Evolutionary conservation across 2,797 vertebrate species (phyloP).

Genomic region (Podarcis lilfordi): DNA sequence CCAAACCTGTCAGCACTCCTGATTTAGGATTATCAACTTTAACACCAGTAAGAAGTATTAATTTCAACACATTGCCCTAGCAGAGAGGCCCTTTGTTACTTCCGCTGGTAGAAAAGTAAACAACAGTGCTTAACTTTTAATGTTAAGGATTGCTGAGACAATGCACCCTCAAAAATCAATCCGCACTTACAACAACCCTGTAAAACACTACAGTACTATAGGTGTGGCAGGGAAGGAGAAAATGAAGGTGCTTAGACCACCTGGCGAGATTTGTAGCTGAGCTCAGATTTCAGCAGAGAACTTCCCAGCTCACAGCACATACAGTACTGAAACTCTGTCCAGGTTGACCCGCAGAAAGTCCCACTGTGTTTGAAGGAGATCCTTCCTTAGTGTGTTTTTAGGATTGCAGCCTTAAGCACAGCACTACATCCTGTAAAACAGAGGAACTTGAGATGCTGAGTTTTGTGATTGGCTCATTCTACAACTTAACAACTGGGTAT

Average conservation of each 20-base stretch:
- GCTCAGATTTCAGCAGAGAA: neutral
- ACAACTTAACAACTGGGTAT: too few relatives aligned
- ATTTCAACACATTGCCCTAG: neutral
- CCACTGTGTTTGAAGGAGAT: neutral
- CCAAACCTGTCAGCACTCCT: constrained; percentile 15
- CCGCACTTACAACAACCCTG: neutral
- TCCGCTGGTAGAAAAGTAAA: neutral
- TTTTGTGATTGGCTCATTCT: too few relatives aligned
- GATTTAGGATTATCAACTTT: constrained; percentile 21
- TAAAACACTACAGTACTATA: neutral
- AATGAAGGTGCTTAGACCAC: neutral
- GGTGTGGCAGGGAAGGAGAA: neutral
- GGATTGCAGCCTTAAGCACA: neutral
- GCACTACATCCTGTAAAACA: too few relatives aligned
- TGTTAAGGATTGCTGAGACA: neutral
- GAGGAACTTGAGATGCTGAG: too few relatives aligned
- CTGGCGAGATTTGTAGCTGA: neutral
- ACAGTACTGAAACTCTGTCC: neutral
- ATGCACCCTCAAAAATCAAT: neutral
- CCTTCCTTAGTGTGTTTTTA: neutral
- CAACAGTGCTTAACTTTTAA: neutral
- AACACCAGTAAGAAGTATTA: constrained; percentile 15
- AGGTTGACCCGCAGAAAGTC: neutral
- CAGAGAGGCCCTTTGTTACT: constrained; percentile 7
- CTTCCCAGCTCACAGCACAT: neutral